Evolutionary conservation across 2,888 invertebrate genomes (phyloP), one percentile per base, ranked within the genome.

Genomic region (Ochropacha duplaris): DNA sequence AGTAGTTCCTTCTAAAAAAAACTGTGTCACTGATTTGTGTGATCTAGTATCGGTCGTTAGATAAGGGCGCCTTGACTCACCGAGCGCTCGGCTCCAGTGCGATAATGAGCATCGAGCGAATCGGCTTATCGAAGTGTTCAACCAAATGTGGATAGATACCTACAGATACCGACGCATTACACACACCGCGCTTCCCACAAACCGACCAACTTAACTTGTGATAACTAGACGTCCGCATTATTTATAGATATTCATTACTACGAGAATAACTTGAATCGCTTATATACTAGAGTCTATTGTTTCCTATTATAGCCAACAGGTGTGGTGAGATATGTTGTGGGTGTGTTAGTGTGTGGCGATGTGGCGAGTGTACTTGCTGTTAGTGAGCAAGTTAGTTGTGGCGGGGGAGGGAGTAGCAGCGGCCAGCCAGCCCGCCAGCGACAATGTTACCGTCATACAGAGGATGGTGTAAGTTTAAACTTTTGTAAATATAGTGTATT

Each of bases 371-470:
- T 44, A 19, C 16, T 12, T 14, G 50, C 14, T 16, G 52, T 11
- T 31, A 31, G 52, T 31, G 52, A 11, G 12, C 1, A 5, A 11
- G 2, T 9, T 4, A 22, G 31, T 19, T 52, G 58, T 56, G 64
- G 60, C 56, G 58, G 58, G 28, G 52, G n/a, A n/a, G n/a, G n/a
- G n/a, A n/a, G n/a, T n/a, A n/a, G 24, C 24, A 2, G 24, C 24
- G 3, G 24, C 24, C 24, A 5, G 24, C 56, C 56, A 52, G 57
- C 58, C 59, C 59, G 64, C 59, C 57, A 61, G 64, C 60, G 57
- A 59, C 16, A 67, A 71, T 62, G 73, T 87, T 36, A 66, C 79
- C 50, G 84, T 88, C 31, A 60, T 88, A 26, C 60, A 81, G 44
- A 76, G 76, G 63, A 59, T 68, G 61, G 76, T 65, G 87, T 87